Percentiles rank a stretch among this genome's conserved stretches.
Conservation (phyloP, 2,797 vertebrate species). For the Labroides dimidiatus region DNA sequence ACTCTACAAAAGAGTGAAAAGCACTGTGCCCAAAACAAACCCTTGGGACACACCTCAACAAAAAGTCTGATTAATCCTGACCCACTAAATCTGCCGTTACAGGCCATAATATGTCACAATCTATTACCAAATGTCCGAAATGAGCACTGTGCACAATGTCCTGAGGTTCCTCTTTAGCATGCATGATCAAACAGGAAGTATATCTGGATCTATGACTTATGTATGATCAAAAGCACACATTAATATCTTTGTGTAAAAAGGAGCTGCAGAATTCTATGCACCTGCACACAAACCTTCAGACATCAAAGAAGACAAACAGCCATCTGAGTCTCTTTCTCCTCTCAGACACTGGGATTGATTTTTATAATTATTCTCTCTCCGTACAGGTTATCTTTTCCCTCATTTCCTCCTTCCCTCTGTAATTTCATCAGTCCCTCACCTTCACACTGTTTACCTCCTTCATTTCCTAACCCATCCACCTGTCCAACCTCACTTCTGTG, state of each 20-base stretch:
- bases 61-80: no score
- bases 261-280: background rate
- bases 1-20: no score
- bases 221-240: background rate
- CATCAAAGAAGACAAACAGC: background rate
- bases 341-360: background rate
- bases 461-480: background rate
- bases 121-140: no score
- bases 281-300: background rate
- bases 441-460: background rate
- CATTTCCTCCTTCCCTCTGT: background rate
- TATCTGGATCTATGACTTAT: background rate
- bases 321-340: constrained; percentile 26
- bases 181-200: no score
- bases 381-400: background rate
- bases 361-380: background rate
- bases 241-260: background rate
- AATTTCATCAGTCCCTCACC: constrained; percentile 2
- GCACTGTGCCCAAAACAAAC: no score
- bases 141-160: no score
- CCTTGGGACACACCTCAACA: no score
- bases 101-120: no score
- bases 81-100: no score
- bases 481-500: background rate
- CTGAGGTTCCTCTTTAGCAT: no score